These are phyloP conservation scores for Cairina moschata DNA, from an alignment of 2,113 vertebrate genomes.

Conservation along the genomic window DNA sequence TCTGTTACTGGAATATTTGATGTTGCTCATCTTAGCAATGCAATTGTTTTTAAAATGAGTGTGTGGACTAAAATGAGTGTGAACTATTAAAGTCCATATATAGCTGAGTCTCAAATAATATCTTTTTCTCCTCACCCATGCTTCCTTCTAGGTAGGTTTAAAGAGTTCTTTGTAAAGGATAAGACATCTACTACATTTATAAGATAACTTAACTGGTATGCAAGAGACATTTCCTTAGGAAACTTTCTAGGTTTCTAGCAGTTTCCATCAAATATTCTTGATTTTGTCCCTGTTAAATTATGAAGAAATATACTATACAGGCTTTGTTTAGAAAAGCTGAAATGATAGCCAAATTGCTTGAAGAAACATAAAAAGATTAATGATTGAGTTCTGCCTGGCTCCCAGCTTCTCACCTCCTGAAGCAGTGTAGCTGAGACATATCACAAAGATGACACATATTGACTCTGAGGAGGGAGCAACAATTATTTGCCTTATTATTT, in stretches of 20 bases:
- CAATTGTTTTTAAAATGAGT: not conserved
- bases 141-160: not conserved
- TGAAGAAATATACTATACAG: not conserved
- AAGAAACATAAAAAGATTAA: not conserved
- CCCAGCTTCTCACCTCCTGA: not conserved
- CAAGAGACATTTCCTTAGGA: not conserved
- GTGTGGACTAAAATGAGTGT: not conserved
- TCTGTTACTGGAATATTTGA: not conserved
- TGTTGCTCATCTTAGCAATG: not conserved
- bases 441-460: not conserved
- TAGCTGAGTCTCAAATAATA: not conserved
- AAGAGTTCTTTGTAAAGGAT: not conserved
- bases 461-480: not conserved
- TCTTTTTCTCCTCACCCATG: not conserved
- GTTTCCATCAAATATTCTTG: not conserved
- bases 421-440: not conserved
- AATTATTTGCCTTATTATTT: constrained; percentile 46
- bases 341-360: not conserved
- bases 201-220: not conserved
- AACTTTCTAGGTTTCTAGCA: not conserved
- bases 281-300: not conserved
- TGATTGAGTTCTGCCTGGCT: not conserved
- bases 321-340: not conserved
- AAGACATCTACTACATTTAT: not conserved
- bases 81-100: not conserved